phyloP scores from a whole-genome alignment of 2,888 invertebrate genomes.

The Gisinianus flammeolus region DNA sequence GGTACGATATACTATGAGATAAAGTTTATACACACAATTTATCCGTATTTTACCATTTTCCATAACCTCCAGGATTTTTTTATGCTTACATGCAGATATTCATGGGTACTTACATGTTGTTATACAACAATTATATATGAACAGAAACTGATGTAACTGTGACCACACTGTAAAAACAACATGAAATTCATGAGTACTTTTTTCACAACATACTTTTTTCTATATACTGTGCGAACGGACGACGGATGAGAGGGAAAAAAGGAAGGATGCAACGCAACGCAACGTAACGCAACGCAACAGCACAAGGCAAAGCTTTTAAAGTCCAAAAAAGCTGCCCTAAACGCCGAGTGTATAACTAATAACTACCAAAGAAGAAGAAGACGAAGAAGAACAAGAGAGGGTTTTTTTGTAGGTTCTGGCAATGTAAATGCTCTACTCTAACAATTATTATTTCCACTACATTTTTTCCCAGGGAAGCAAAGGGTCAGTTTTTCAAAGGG shows the following conservation, averaged over 20 bases:
- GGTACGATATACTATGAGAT: no score
- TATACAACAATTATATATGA: neutral
- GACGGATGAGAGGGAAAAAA: neutral
- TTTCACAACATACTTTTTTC: neutral
- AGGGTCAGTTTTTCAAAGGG: neutral
- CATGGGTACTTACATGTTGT: neutral
- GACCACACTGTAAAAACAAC: conserved; percentile 19
- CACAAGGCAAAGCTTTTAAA: neutral
- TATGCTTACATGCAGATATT: neutral
- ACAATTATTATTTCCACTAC: neutral
- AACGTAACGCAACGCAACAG: neutral
- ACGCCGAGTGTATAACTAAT: no score
- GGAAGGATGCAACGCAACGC: neutral
- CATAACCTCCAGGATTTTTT: neutral
- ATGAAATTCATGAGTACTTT: conserved; percentile 11
- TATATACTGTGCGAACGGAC: neutral
- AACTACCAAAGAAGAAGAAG: no score
- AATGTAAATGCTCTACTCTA: neutral
- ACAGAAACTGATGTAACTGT: conserved; percentile 3
- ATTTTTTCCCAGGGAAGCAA: neutral
- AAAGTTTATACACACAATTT: neutral
- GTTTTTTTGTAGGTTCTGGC: neutral
- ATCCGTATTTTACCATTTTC: neutral
- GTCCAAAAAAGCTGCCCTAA: no score
- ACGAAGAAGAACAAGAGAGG: neutral